phyloP scores from a whole-genome alignment of 2,888 invertebrate species.

The Magallana nippona region DNA sequence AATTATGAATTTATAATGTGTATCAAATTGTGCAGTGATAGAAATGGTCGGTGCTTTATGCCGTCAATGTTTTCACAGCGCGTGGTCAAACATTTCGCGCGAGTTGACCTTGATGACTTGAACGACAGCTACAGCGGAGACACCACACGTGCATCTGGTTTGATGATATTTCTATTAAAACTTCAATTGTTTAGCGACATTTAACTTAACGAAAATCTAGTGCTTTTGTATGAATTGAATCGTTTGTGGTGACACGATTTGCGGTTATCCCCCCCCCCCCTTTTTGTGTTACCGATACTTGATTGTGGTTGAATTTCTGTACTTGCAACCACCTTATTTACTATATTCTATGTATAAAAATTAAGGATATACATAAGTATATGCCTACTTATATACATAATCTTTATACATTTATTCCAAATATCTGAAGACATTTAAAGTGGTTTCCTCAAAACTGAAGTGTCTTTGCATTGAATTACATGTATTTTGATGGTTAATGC shows the following conservation, averaged over 20 bases:
- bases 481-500: no score
- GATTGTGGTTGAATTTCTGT: no score
- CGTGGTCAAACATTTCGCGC: constrained; percentile 21
- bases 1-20: constrained; percentile 30
- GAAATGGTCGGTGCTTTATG: neutral
- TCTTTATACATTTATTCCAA: no score
- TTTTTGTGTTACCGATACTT: no score
- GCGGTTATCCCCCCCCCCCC: no score
- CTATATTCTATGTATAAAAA: no score
- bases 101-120: constrained; percentile 13
- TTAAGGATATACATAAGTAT: no score
- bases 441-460: no score
- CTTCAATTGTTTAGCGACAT: neutral
- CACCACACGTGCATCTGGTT: constrained; percentile 18
- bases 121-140: constrained; percentile 6
- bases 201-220: neutral
- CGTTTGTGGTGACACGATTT: constrained; percentile 13
- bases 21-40: constrained; percentile 33
- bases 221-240: neutral
- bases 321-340: no score
- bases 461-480: no score
- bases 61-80: constrained; percentile 8
- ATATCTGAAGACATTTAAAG: no score
- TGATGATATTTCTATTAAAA: constrained; percentile 20
- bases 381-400: no score